Evolutionary conservation across 2,797 vertebrate genomes (phyloP), one percentile per base, ranked within the genome.

Genomic region (Carduelis carduelis): DNA sequence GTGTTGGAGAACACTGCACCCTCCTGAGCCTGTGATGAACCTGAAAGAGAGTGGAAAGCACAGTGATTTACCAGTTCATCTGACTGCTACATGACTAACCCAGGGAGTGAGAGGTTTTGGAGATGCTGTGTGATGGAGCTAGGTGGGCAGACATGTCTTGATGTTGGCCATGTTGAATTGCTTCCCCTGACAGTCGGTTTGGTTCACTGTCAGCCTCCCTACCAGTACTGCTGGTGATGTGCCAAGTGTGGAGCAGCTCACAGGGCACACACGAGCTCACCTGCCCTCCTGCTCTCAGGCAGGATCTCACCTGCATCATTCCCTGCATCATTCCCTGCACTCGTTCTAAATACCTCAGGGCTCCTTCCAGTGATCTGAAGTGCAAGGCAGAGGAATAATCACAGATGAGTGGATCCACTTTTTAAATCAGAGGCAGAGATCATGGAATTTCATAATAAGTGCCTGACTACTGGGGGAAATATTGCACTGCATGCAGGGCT

Each of bases 21-120:
- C 65, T 93, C 63, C 16, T n/a, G 71, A 75, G 80, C 23, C 55
- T 39, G 60, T 35, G 87, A 55, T 0, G 14, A 74, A 87, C 89
- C 98, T 98, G 93, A 87, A 98, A 98, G 14, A 52, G 23, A 69
- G 41, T 8, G 34, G 34, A 66, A 72, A 89, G 68, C 2, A 5
- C 53, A 77, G 18, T 12, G 64, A 63, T 78, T 91, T 50, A 79
- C 30, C 44, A 65, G 30, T 34, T 87, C 34, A 53, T 34, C n/a
- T 60, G 26, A 53, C 5, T 41, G 28, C 28, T 61, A 23, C 88
- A 59, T 6, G 11, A 64, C 9, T 3, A 18, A 27, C 17, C 14
- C 20, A 41, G 28, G 1, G 17, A 90, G 12, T 3, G 2, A 72
- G 43, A 35, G 23, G 22, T 13, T 68, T 55, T 5, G 4, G 71